Conservation (phyloP, 2,113 vertebrate species). For the Pteropus alecto region DNA sequence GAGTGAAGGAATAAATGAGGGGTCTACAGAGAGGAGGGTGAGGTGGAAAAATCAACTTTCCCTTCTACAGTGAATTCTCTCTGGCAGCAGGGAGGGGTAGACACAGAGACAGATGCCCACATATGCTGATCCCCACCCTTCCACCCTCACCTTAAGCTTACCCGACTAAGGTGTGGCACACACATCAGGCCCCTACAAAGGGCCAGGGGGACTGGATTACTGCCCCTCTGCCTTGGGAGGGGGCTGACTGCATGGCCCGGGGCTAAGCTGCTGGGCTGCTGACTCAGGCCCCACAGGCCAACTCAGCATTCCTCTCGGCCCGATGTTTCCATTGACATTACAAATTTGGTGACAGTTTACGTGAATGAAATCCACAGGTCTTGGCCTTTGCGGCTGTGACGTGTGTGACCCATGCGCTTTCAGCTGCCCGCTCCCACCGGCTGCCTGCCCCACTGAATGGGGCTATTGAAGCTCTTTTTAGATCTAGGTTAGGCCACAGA, state of each 20-base stretch:
- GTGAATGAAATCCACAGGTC: no score
- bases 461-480: constrained; percentile 44
- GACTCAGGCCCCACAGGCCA: constrained; percentile 43
- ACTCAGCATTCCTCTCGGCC: constrained; percentile 65
- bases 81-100: background rate
- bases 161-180: background rate
- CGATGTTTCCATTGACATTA: fast-evolving
- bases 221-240: background rate
- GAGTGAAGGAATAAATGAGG: background rate
- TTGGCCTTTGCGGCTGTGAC: background rate
- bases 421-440: no score
- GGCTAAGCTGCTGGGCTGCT: constrained; percentile 39
- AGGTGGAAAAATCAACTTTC: background rate
- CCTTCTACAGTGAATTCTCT: background rate
- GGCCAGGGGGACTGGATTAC: no score
- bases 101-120: background rate
- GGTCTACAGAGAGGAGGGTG: background rate
- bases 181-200: background rate
- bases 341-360: background rate
- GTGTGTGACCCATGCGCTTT: no score
- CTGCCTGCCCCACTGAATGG: background rate
- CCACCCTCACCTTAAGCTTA: background rate
- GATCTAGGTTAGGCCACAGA: background rate
- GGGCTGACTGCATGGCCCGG: background rate
- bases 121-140: fast-evolving